A percentile compares a stretch with the other conserved stretches of the same genome.
Evolutionary conservation across 2,888 invertebrate species (phyloP).

Genomic region (Athalia circularis): DNA sequence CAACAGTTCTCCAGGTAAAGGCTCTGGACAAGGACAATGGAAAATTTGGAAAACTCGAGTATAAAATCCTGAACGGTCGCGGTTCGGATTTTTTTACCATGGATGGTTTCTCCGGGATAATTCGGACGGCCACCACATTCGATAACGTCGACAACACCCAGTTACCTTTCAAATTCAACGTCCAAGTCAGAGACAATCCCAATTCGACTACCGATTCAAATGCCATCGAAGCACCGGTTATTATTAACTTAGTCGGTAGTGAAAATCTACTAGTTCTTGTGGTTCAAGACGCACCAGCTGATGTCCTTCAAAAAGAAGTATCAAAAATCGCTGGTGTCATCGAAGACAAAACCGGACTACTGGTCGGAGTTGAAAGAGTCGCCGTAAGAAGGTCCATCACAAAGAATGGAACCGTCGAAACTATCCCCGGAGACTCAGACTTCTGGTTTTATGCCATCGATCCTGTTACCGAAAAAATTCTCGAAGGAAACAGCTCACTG

Average conservation of each 20-base stretch:
- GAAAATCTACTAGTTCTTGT: constrained; percentile 87
- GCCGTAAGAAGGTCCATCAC: constrained; percentile 84
- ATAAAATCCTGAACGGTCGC: constrained; percentile 77
- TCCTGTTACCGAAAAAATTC: constrained; percentile 84
- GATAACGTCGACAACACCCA: constrained; percentile 79
- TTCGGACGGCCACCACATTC: constrained; percentile 85
- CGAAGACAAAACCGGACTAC: constrained; percentile 84
- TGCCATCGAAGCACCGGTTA: constrained; percentile 79
- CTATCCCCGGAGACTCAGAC: constrained; percentile 84
- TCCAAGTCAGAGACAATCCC: constrained; percentile 83
- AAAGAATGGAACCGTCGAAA: constrained; percentile 85
- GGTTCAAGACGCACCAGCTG: constrained; percentile 84
- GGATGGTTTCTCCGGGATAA: constrained; percentile 84
- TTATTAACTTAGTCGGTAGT: constrained; percentile 87
- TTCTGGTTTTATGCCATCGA: constrained; percentile 92
- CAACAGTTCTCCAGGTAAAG: constrained; percentile 87
- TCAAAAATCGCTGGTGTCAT: constrained; percentile 78
- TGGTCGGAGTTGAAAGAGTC: constrained; percentile 90
- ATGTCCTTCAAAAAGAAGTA: constrained; percentile 79
- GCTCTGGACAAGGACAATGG: constrained; percentile 93
- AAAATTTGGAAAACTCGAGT: constrained; percentile 86
- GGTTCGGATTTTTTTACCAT: constrained; percentile 83
- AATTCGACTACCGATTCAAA: constrained; percentile 79
- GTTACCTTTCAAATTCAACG: constrained; percentile 84
- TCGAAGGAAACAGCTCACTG: constrained; percentile 82